phyloP scores from a whole-genome alignment of 2,113 vertebrate species.

The Cottus gobio region DNA sequence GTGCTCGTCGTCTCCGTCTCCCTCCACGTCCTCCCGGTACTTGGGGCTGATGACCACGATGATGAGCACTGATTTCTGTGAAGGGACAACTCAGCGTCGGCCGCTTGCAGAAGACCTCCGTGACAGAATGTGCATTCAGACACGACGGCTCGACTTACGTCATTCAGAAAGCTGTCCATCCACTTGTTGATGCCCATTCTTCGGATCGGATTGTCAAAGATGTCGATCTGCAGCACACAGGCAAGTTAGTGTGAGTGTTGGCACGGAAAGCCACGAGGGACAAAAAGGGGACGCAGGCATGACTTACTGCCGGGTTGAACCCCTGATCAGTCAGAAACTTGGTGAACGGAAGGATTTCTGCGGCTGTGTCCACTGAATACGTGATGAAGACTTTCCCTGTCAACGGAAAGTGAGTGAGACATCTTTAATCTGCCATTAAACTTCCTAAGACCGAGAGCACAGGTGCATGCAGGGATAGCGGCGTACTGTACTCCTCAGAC shows the following conservation, averaged over 20 bases:
- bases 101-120: background rate
- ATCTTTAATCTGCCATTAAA: background rate
- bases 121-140: background rate
- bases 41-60: constrained; percentile 97
- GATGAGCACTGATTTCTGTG: constrained; percentile 95
- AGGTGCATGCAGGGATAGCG: background rate
- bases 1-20: constrained; percentile 90
- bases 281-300: background rate
- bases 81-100: constrained; percentile 5
- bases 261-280: background rate
- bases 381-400: constrained; percentile 78
- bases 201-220: constrained; percentile 90
- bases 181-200: constrained; percentile 94
- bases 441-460: background rate
- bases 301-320: constrained; percentile 73
- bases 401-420: background rate
- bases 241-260: background rate
- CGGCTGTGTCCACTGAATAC: constrained; percentile 72
- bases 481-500: constrained; percentile 72
- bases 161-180: constrained; percentile 94
- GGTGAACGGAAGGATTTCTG: constrained; percentile 62
- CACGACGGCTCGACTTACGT: constrained; percentile 83
- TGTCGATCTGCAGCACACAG: constrained; percentile 87
- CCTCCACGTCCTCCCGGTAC: constrained; percentile 95
- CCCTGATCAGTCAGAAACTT: constrained; percentile 71